These are phyloP conservation scores for Orthosia gothica DNA, from an alignment of 2,888 invertebrate species.

Conservation along the genomic window DNA sequence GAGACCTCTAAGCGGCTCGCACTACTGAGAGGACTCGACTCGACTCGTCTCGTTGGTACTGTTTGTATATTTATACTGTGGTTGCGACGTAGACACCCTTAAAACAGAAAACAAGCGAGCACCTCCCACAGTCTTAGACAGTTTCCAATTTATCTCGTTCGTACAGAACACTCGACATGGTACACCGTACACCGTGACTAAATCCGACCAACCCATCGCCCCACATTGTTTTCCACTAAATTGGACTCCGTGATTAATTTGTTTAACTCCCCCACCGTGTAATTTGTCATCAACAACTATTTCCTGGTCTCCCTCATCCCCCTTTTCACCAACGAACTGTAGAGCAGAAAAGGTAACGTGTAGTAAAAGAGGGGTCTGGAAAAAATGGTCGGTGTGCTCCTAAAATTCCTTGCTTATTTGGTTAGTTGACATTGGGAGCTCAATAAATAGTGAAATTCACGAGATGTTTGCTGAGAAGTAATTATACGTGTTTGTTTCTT, in stretches of 20 bases:
- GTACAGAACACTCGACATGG: slow-evolving; percentile 63
- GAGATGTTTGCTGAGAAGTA: slow-evolving; percentile 78
- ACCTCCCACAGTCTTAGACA: slow-evolving; percentile 31
- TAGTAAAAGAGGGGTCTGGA: slow-evolving; percentile 59
- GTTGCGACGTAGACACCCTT: background rate
- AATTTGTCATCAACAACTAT: slow-evolving; percentile 82
- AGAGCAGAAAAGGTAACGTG: slow-evolving; percentile 26
- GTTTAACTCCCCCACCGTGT: slow-evolving; percentile 87
- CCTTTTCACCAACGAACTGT: slow-evolving; percentile 27
- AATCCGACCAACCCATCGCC: slow-evolving; percentile 80
- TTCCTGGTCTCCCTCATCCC: slow-evolving; percentile 69
- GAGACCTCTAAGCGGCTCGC: no score
- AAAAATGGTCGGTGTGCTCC: slow-evolving; percentile 69
- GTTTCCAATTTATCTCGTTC: slow-evolving; percentile 57
- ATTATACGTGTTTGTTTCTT: slow-evolving; percentile 76
- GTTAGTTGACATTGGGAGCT: slow-evolving; percentile 85
- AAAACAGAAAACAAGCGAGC: background rate
- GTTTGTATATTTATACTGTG: no score
- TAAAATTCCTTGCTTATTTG: slow-evolving; percentile 84
- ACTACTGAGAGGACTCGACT: no score
- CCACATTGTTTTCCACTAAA: slow-evolving; percentile 89
- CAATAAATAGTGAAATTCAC: slow-evolving; percentile 83
- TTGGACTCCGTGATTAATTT: slow-evolving; percentile 89
- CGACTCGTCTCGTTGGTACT: no score
- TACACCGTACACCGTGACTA: slow-evolving; percentile 75